Evolutionary conservation across 2,888 invertebrate genomes (phyloP).

Genomic region (Aquatica leii): DNA sequence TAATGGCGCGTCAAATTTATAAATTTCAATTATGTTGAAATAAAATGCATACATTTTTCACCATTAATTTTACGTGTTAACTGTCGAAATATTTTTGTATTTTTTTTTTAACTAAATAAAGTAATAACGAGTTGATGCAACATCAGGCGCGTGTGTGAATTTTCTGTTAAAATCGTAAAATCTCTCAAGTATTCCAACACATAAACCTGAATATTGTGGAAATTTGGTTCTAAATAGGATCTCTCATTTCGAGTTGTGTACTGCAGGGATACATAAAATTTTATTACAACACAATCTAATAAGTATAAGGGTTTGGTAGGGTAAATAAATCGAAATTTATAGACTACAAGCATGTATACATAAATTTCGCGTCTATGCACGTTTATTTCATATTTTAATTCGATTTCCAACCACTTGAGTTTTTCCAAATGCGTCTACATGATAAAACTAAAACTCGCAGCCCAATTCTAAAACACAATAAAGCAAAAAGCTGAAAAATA

Average conservation of each 20-base stretch:
- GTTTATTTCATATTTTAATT: constrained; percentile 15
- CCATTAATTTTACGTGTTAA: too few species aligned
- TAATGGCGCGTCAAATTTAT: too few species aligned
- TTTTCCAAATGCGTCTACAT: background rate
- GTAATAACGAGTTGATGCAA: constrained; percentile 10
- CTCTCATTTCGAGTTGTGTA: constrained; percentile 27
- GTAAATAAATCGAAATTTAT: constrained; percentile 22
- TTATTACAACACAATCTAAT: constrained; percentile 31
- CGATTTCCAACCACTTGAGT: background rate
- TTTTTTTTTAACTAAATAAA: constrained; percentile 6
- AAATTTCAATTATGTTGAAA: too few species aligned
- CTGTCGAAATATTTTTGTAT: too few species aligned
- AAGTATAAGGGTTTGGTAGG: constrained; percentile 25
- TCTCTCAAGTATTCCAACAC: constrained; percentile 21
- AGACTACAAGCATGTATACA: constrained; percentile 6
- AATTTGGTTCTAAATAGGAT: constrained; percentile 31
- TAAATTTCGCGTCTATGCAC: constrained; percentile 11
- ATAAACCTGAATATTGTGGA: constrained; percentile 31
- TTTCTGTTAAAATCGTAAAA: constrained; percentile 24
- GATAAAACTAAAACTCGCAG: background rate
- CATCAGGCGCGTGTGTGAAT: constrained; percentile 3
- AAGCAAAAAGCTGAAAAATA: constrained; percentile 26
- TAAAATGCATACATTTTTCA: too few species aligned
- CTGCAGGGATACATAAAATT: constrained; percentile 30
- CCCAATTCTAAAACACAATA: constrained; percentile 14